Conservation (phyloP, 1,140 invertebrate species). For the Cydia strobilella region DNA sequence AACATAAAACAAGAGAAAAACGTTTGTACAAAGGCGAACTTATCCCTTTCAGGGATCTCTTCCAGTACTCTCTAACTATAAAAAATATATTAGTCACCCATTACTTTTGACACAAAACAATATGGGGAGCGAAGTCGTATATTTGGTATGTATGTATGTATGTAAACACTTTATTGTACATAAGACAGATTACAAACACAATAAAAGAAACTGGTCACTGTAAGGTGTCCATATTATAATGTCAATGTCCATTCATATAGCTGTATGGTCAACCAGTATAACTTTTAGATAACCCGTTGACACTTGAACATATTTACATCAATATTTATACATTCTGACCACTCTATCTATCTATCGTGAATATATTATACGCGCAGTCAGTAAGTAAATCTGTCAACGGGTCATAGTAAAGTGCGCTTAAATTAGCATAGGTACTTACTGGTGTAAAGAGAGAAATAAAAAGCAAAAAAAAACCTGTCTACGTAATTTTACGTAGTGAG, state of each 20-base stretch:
- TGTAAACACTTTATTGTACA: too few species aligned
- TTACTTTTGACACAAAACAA: too few species aligned
- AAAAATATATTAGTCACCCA: too few species aligned
- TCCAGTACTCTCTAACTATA: too few species aligned
- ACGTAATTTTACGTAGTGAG: too few species aligned
- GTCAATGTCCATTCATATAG: background rate
- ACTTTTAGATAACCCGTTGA: background rate
- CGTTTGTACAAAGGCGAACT: too few species aligned
- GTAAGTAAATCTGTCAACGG: slow-evolving; percentile 10
- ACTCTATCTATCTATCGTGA: slow-evolving; percentile 1
- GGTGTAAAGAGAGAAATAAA: background rate
- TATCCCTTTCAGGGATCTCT: too few species aligned
- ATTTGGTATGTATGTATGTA: too few species aligned
- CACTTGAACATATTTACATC: background rate
- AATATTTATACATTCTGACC: background rate
- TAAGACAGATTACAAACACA: too few species aligned
- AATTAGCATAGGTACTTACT: background rate
- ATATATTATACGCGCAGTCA: background rate
- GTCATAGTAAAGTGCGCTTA: background rate
- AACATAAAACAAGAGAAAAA: too few species aligned
- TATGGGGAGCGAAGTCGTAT: too few species aligned
- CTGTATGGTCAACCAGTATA: background rate
- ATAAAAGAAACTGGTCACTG: too few species aligned
- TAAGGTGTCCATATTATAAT: background rate
- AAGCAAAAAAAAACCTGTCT: background rate